phyloP scores from a whole-genome alignment of 2,113 vertebrate genomes.

The Grammomys surdaster region DNA sequence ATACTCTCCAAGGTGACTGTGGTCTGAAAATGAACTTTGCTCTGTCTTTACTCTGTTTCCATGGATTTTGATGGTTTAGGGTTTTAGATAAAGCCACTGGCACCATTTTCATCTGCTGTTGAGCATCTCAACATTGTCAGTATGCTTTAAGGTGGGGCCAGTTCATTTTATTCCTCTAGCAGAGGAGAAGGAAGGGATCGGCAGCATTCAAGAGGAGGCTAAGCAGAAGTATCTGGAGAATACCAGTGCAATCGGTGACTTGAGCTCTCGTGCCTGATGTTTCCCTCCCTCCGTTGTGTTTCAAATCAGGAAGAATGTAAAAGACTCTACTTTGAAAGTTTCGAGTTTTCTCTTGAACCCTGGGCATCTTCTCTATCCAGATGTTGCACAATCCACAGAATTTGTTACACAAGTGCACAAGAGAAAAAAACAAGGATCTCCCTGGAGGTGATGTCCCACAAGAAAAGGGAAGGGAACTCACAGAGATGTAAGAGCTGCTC shows the following conservation, averaged over 20 bases:
- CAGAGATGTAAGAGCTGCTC: background rate
- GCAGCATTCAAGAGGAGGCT: background rate
- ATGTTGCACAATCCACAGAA: background rate
- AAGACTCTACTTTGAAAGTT: background rate
- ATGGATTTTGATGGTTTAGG: background rate
- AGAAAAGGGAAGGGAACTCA: background rate
- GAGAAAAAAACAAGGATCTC: background rate
- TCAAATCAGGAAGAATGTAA: background rate
- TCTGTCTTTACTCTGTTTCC: background rate
- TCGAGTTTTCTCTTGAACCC: background rate
- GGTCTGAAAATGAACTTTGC: background rate
- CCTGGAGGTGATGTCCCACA: background rate
- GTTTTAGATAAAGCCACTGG: background rate
- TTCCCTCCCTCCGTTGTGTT: background rate
- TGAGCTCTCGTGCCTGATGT: background rate
- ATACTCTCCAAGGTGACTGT: slow-evolving; percentile 57
- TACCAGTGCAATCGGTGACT: background rate
- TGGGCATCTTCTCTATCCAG: background rate
- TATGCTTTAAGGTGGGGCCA: background rate
- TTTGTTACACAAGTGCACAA: background rate
- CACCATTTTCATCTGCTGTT: background rate
- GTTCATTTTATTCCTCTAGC: background rate
- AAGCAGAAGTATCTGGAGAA: background rate
- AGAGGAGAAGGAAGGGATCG: background rate
- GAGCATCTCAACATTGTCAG: background rate